Base-by-base conservation (phyloP, 2,113 vertebrate genomes). In the Dipodomys spectabilis region DNA sequence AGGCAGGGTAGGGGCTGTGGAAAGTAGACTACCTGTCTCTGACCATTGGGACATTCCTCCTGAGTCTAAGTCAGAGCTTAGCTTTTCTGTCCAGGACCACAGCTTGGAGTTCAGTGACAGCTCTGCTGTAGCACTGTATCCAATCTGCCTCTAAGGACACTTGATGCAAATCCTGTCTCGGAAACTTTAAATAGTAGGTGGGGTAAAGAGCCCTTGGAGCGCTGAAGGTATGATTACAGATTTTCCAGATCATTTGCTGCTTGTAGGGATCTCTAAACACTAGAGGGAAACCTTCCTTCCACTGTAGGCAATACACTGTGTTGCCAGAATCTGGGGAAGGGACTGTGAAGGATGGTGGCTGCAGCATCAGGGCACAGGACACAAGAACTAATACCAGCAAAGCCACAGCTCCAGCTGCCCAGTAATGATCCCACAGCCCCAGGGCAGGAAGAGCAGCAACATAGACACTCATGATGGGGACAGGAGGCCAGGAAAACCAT, bases 161-260 rank as follows among this genome's bases (percentile, higher is more conserved):
- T 44, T 19, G 30, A 81, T 7, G 23, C 3, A 11, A 20, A 22
- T 23, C 62, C 91, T 62, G 44, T 68, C 23, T 12, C 16, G 5
- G 80, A 44, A 85, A 27, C 60, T 11, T 79, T 49, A 71, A 53
- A n/a, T 87, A 83, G 22, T 27, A 35, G 10, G 19, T 57, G 65
- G 35, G 28, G 79, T 19, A 35, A 91, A 79, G 11, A 73, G 60
- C 32, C 86, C n/a, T n/a, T 2, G 11, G 78, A 83, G 13, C 23
- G 82, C 65, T 32, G 27, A 92, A 92, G 78, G 62, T 67, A 0
- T 65, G 28, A 72, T 91, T 91, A 94, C 67, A 94, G 83, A 68
- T 85, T 78, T 91, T 62, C 53, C 67, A 77, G 18, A 53, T 27
- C 67, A 62, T 45, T 91, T 83, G 8, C 62, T 23, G 0, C 25